These are phyloP conservation scores for Caenorhabditis sp. DNA, from an alignment of 2,888 invertebrate genomes.

Conservation along the genomic window DNA sequence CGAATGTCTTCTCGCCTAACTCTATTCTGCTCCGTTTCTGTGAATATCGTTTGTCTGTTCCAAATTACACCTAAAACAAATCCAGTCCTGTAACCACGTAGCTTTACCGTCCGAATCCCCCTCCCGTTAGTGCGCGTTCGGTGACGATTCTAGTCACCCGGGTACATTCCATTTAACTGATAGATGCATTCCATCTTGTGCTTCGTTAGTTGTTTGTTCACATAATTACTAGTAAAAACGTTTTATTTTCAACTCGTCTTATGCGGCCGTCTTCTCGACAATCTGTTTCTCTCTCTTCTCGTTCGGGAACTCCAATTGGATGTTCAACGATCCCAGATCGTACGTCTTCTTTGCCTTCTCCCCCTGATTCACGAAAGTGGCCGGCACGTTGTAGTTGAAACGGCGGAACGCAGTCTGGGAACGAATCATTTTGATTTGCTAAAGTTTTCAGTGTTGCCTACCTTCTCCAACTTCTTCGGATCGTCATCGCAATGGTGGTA, in stretches of 20 bases:
- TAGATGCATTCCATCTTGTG: slow-evolving; percentile 31
- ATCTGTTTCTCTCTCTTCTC: slow-evolving; percentile 67
- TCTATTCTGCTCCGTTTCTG: slow-evolving; percentile 35
- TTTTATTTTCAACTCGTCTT: slow-evolving; percentile 1
- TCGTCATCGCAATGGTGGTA: slow-evolving; percentile 68
- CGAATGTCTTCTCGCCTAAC: neutral
- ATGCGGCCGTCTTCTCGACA: slow-evolving; percentile 36
- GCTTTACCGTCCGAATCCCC: slow-evolving; percentile 30
- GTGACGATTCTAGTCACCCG: slow-evolving; percentile 53
- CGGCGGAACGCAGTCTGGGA: slow-evolving; percentile 65
- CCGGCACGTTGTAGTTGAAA: slow-evolving; percentile 64
- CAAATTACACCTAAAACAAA: slow-evolving; percentile 22
- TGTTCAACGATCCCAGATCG: slow-evolving; percentile 67
- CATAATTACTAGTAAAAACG: slow-evolving; percentile 28
- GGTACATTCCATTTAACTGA: slow-evolving; percentile 45
- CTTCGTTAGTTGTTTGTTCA: slow-evolving; percentile 15
- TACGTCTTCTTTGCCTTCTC: slow-evolving; percentile 67
- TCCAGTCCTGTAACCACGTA: slow-evolving; percentile 14
- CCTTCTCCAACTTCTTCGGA: slow-evolving; percentile 65
- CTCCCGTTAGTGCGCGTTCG: slow-evolving; percentile 30
- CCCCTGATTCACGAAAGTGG: slow-evolving; percentile 62
- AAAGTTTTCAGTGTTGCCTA: no score
- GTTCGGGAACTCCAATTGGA: slow-evolving; percentile 66
- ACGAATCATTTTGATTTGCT: no score
- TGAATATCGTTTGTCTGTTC: slow-evolving; percentile 41